A percentile compares a stretch with the other conserved stretches of the same genome.
Evolutionary conservation across 2,797 vertebrate genomes (phyloP).

Genomic region (Rhinophrynus dorsalis): DNA sequence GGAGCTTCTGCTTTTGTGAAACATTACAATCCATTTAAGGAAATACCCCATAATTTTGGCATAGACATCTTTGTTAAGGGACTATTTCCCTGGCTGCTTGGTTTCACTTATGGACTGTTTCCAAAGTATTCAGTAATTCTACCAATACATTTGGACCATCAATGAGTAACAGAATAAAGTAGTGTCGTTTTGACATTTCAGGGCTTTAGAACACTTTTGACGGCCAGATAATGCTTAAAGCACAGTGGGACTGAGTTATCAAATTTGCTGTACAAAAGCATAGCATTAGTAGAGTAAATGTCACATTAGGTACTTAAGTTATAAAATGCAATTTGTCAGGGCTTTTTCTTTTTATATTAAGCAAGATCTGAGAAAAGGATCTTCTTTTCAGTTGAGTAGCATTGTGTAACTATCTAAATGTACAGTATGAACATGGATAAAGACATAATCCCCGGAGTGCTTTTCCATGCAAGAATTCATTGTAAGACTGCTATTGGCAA

Average conservation of each 20-base stretch:
- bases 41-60: too few relatives aligned
- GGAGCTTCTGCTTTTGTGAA: too few relatives aligned
- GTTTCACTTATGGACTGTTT: too few relatives aligned
- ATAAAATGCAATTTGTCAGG: constrained; percentile 8
- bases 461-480: not conserved
- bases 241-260: not conserved
- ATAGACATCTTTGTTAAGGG: too few relatives aligned
- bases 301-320: not conserved
- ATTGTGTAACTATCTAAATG: constrained; percentile 1
- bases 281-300: constrained; percentile 21
- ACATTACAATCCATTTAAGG: too few relatives aligned
- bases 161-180: not conserved
- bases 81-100: too few relatives aligned
- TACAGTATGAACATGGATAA: not conserved
- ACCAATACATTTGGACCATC: constrained; percentile 1
- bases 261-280: not conserved
- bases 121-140: too few relatives aligned
- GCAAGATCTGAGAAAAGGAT: not conserved
- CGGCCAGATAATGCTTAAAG: not conserved
- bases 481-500: not conserved
- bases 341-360: constrained; percentile 2
- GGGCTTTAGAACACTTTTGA: not conserved
- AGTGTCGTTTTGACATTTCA: constrained; percentile 2
- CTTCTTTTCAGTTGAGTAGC: not conserved
- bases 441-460: not conserved